Evolutionary conservation across 2,797 vertebrate genomes (phyloP).

Genomic region (Poecilia velifera): DNA sequence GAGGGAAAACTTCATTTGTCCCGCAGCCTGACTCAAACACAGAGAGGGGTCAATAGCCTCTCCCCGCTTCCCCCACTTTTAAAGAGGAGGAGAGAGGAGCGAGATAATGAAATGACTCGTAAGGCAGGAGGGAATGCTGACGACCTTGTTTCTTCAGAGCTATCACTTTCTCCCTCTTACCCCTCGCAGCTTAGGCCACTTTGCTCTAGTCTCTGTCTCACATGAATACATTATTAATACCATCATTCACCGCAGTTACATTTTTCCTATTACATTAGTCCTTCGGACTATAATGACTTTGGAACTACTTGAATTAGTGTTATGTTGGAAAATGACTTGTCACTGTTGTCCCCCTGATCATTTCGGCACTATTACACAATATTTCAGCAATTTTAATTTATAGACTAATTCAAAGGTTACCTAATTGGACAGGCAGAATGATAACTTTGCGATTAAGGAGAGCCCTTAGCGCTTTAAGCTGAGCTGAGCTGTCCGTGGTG

Average conservation of each 20-base stretch:
- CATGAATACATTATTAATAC: constrained; percentile 80
- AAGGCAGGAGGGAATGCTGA: constrained; percentile 81
- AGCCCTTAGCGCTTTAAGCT: constrained; percentile 27
- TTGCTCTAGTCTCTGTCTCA: constrained; percentile 69
- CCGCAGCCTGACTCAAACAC: constrained; percentile 73
- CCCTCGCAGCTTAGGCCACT: constrained; percentile 63
- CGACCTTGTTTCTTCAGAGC: constrained; percentile 80
- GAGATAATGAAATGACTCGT: constrained; percentile 84
- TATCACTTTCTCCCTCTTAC: constrained; percentile 74
- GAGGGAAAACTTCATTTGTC: constrained; percentile 82
- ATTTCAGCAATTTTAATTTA: constrained; percentile 72
- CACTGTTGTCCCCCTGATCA: constrained; percentile 74
- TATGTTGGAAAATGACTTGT: constrained; percentile 70
- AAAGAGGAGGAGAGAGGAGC: constrained; percentile 66
- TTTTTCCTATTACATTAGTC: constrained; percentile 79
- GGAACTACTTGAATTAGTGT: constrained; percentile 76
- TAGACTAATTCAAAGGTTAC: constrained; percentile 65
- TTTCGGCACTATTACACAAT: constrained; percentile 65
- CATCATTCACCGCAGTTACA: constrained; percentile 71
- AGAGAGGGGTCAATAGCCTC: constrained; percentile 82
- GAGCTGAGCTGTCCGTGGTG: constrained; percentile 51
- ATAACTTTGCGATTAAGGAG: constrained; percentile 62
- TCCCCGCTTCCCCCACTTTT: constrained; percentile 70
- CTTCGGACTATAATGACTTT: constrained; percentile 77
- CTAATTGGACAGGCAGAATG: constrained; percentile 70